Percentiles rank a stretch among this genome's conserved stretches.
Evolutionary conservation across 2,113 vertebrate species (phyloP).

Genomic region (Verasper variegatus): DNA sequence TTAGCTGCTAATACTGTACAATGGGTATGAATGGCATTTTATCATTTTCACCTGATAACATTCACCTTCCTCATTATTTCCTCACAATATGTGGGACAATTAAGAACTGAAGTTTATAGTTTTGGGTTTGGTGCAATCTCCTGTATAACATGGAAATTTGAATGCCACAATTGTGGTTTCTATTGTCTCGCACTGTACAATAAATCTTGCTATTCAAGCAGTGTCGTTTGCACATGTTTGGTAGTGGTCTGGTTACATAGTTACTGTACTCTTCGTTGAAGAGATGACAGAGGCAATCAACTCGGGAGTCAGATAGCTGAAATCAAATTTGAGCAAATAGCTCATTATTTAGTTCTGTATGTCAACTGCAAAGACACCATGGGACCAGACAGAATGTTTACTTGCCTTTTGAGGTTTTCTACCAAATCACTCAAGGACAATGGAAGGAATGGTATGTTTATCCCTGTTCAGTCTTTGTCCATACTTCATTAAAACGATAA

Average conservation of each 20-base stretch:
- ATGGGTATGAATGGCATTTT: not conserved
- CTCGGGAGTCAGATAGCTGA: not conserved
- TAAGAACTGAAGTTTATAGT: not conserved
- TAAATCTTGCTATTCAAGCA: not conserved
- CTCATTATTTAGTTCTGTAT: conserved; percentile 48
- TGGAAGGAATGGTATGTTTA: conserved; percentile 54
- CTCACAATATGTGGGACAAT: not conserved
- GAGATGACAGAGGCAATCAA: conserved; percentile 39
- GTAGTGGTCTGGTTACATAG: conserved; percentile 4
- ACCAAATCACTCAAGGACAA: conserved; percentile 59
- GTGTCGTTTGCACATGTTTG: conserved; percentile 29
- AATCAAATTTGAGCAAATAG: conserved; percentile 4
- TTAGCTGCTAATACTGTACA: not conserved
- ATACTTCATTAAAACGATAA: conserved; percentile 69
- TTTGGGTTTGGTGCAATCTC: not conserved
- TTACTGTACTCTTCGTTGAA: conserved; percentile 25
- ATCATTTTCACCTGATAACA: not conserved
- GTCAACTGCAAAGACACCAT: conserved; percentile 54
- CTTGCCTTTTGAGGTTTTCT: conserved; percentile 58
- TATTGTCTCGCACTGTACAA: not conserved
- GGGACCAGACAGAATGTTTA: conserved; percentile 48
- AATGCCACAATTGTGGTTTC: not conserved
- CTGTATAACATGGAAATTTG: not conserved
- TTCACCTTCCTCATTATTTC: not conserved
- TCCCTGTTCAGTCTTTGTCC: conserved; percentile 24